A percentile compares a stretch with the other conserved stretches of the same genome.
These are phyloP conservation scores for Enhydra lutris DNA, from an alignment of 2,113 vertebrate species.

Conservation along the genomic window DNA sequence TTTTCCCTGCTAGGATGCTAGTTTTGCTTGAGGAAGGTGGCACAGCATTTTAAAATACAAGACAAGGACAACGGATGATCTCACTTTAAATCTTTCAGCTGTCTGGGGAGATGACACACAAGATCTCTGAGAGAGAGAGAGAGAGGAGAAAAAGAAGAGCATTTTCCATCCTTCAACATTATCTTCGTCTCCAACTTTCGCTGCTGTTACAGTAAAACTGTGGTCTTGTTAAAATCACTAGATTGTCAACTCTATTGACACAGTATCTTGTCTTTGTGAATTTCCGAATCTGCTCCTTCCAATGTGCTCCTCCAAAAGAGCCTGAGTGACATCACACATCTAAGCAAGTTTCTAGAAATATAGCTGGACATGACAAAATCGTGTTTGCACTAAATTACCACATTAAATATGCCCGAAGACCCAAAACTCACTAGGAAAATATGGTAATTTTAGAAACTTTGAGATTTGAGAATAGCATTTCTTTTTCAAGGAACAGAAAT, in stretches of 20 bases:
- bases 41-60: slow-evolving; percentile 58
- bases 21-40: slow-evolving; percentile 48
- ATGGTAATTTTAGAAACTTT: not conserved
- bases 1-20: not conserved
- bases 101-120: not conserved
- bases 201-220: slow-evolving; percentile 50
- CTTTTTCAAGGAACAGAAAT: slow-evolving; percentile 18
- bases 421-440: not conserved
- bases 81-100: slow-evolving; percentile 16
- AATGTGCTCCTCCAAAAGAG: not conserved
- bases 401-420: not conserved
- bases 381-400: not conserved
- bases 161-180: slow-evolving; percentile 37
- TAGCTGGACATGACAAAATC: not conserved
- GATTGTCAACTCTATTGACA: not conserved
- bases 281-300: slow-evolving; percentile 18
- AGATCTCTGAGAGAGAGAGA: not conserved
- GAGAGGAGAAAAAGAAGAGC: not conserved
- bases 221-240: slow-evolving; percentile 50
- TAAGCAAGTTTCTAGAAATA: not conserved
- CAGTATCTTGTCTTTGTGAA: not conserved
- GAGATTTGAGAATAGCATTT: not conserved
- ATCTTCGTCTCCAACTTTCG: slow-evolving; percentile 51
- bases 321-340: not conserved
- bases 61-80: slow-evolving; percentile 56